Conservation (phyloP, 2,888 invertebrate species). For the Tillus elongatus region DNA sequence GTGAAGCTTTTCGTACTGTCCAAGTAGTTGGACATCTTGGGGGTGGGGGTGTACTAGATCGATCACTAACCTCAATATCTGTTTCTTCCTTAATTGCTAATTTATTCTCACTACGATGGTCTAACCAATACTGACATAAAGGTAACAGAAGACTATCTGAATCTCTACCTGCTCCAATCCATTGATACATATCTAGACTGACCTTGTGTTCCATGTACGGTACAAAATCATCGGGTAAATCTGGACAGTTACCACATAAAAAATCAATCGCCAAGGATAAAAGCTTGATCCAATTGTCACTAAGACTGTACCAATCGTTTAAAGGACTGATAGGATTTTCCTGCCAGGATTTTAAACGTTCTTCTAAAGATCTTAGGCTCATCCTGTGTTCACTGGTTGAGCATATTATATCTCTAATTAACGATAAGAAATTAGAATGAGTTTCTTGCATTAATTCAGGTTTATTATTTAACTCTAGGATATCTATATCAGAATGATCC, state of each 20-base stretch:
- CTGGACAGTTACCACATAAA: conserved; percentile 71
- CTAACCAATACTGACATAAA: conserved; percentile 73
- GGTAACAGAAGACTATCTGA: conserved; percentile 68
- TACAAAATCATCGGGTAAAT: conserved; percentile 77
- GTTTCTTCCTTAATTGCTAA: conserved; percentile 35
- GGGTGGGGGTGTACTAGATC: conserved; percentile 45
- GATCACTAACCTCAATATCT: conserved; percentile 37
- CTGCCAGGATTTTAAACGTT: conserved; percentile 64
- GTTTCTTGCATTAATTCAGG: conserved; percentile 66
- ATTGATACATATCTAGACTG: conserved; percentile 65
- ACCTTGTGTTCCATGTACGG: conserved; percentile 80
- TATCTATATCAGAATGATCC: conserved; percentile 49
- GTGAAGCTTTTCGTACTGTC: conserved; percentile 71
- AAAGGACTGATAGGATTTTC: conserved; percentile 71
- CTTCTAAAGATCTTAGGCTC: conserved; percentile 64
- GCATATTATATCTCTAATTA: conserved; percentile 80
- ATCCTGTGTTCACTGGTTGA: conserved; percentile 78
- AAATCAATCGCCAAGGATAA: conserved; percentile 74
- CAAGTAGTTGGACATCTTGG: conserved; percentile 68
- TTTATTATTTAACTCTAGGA: conserved; percentile 46
- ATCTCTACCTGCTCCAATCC: conserved; percentile 92
- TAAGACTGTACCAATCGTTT: conserved; percentile 68
- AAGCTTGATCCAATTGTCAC: conserved; percentile 65
- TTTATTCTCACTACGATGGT: conserved; percentile 47
- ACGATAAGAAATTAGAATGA: conserved; percentile 76